Base-by-base conservation (phyloP, 2,888 invertebrate genomes). In the Rhagium mordax region DNA sequence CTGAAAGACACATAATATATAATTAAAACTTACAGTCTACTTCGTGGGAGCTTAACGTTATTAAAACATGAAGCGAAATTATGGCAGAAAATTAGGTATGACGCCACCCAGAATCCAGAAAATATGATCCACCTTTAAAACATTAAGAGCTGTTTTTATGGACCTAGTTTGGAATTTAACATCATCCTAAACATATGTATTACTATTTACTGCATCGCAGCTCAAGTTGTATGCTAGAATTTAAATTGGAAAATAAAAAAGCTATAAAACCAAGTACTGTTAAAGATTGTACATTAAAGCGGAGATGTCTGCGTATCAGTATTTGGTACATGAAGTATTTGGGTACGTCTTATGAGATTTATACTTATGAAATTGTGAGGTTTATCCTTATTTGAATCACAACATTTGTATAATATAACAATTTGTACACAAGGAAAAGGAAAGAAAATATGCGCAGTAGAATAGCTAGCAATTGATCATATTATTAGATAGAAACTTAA, bases 1-100 rank as follows among this genome's bases (percentile, higher is more conserved):
- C 76, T 74, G 77, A 66, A 70, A 70, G 70, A 73, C 73, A 73
- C 73, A 73, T 71, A 71, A 71, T 71, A 61, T 61, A 61, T 61
- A 61, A 61, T 61, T 61, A 61, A 61, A 61, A 47, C 61, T 61
- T 61, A 47, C 61, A 41, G 47, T 24, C 20, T 41, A 47, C 21
- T 41, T 47, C 47, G 47, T 61, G 61, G 61, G 61, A 61, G 47
- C 60, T 60, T 41, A 41, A 2, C 7, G 2, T 29, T 29, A 59
- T 59, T 59, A 59, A 59, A 59, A 33, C 18, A 29, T 13, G 18
- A 16, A 59, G 16, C 16, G 20, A 5, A n/a, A 33, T 16, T 33
- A 59, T 33, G 16, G 33, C 33, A 59, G 59, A 59, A 59, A 59
- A 33, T 59, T 29, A 4, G 6, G 16, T 59, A 29, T 8, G 57